Base-by-base conservation (phyloP, 2,113 vertebrate species). In the Hylia prasina region DNA sequence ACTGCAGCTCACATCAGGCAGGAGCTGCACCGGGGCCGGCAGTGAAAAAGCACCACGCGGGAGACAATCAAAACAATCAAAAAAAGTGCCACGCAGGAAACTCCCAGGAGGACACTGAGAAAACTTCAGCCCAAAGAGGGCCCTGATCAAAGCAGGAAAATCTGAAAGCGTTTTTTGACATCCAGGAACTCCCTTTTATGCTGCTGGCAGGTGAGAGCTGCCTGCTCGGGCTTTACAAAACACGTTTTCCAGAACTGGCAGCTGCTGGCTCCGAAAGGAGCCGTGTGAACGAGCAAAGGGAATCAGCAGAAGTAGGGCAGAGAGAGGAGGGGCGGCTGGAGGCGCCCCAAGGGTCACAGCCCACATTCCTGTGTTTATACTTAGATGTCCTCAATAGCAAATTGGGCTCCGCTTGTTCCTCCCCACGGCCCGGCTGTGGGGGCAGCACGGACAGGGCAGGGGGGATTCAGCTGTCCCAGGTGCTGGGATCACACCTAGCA, bases 401-500 rank as follows among this genome's bases (percentile, higher is more conserved):
- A 61, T 11, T 13, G 56, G 81, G 83, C 65, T 60, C 6, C 40
- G 1, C 66, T 87, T 40, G 37, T 70, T 56, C 90, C 48, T 15
- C 23, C 72, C 1, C 1, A 28, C 69, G 88, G 54, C 27, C 42
- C 0, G 0, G 78, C 42, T 58, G 17, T 1, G 1, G 35, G 76
- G 48, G 48, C 22, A 11, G 45, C 69, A 6, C 0, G 6, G 39
- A 7, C 58, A 9, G 0, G 66, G 79, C 76, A 57, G 22, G 13
- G 19, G 23, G 44, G 57, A 51, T 64, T 11, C 3, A 5, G 10
- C 64, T 82, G 93, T 89, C 80, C 82, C 11, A 53, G 53, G 82
- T 12, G 50, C 47, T 7, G 1, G 0, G 17, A 61, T 40, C 69
- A 64, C 83, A 33, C 2, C 0, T 1, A 19, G 44, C 12, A 0